Evolutionary conservation across 2,888 invertebrate species (phyloP).

Genomic region (Scaptodrosophila latifasciaeformis): DNA sequence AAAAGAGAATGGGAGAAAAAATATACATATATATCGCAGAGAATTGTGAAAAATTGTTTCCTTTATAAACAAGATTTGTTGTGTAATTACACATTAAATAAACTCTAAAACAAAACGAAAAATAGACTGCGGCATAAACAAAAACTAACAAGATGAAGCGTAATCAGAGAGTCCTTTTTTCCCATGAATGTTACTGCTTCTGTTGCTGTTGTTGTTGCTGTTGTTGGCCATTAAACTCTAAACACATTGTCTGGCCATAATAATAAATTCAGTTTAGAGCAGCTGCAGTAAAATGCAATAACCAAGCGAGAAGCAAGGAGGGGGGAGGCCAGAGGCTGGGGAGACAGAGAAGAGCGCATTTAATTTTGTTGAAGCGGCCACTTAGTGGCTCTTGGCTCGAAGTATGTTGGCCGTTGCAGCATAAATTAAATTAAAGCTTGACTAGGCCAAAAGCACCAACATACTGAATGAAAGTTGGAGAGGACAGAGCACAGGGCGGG

Average conservation of each 20-base stretch:
- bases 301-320: conserved; percentile 9
- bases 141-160: not conserved
- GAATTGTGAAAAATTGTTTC: not conserved
- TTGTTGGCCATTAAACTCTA: conserved; percentile 48
- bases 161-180: not conserved
- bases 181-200: conserved; percentile 49
- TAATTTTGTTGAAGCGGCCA: conserved; percentile 41
- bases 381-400: conserved; percentile 47
- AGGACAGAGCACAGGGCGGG: no score
- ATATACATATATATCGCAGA: no score
- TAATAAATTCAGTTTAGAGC: conserved; percentile 51
- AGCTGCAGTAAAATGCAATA: conserved; percentile 28
- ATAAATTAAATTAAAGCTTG: conserved; percentile 61
- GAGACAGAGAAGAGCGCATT: not conserved
- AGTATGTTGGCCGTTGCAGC: conserved; percentile 30
- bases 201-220: conserved; percentile 7
- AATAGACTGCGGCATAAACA: conserved; percentile 7
- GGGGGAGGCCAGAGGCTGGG: no score
- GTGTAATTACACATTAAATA: conserved; percentile 64
- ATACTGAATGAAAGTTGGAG: no score
- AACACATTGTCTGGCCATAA: conserved; percentile 57
- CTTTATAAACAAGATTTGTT: conserved; percentile 36
- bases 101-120: conserved; percentile 25
- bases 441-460: not conserved
- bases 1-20: no score